Conservation (phyloP, 2,797 vertebrate species). For the Sparus aurata region DNA sequence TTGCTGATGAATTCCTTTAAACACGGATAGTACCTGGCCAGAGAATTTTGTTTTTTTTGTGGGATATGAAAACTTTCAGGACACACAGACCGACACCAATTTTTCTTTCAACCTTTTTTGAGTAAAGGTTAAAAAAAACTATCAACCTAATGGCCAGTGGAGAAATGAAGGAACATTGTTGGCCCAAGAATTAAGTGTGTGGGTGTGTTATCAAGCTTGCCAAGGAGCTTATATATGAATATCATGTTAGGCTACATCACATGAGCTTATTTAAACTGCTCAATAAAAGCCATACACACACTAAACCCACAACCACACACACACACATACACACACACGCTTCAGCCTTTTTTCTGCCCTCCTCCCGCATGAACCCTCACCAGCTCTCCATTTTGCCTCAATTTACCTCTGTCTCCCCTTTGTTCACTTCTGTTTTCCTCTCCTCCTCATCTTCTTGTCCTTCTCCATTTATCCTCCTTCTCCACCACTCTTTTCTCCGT, state of each 20-base stretch:
- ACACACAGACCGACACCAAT: no score
- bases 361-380: conserved; percentile 8
- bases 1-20: no score
- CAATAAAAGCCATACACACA: conserved; percentile 61
- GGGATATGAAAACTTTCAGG: no score
- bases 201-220: conserved; percentile 50
- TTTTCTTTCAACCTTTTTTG: no score
- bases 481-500: conserved; percentile 61
- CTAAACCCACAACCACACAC: conserved; percentile 42
- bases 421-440: conserved; percentile 31
- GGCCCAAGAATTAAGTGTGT: conserved; percentile 35
- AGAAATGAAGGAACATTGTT: conserved; percentile 38
- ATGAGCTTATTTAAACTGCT: conserved; percentile 58
- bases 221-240: conserved; percentile 63
- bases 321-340: conserved; percentile 31
- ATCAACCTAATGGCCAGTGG: conserved; percentile 6
- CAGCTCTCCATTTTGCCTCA: conserved; percentile 38
- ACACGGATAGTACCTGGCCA: no score
- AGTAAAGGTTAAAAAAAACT: not conserved
- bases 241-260: conserved; percentile 67
- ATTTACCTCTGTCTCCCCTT: conserved; percentile 33
- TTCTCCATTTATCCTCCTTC: conserved; percentile 59
- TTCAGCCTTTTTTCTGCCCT: conserved; percentile 50
- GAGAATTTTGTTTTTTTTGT: no score
- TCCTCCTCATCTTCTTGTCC: conserved; percentile 67